Evolutionary conservation across 1,140 invertebrate species (phyloP), one percentile per base, ranked within the genome.

Genomic region (Acyrthosiphon pisum): DNA sequence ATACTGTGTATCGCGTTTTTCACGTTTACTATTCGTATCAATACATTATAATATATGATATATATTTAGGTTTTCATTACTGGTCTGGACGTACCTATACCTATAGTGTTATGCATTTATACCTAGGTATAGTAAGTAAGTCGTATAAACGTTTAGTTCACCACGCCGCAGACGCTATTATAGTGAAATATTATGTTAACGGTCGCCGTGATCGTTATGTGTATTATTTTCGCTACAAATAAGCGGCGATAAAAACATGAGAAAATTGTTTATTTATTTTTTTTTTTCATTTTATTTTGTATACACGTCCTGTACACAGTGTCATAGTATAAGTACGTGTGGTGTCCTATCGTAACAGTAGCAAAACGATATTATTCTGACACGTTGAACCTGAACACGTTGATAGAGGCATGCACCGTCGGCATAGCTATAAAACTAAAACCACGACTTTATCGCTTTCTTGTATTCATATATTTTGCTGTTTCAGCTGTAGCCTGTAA

Each of bases 371-470:
- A 30, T 30, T n/a, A 68, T 68, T 30, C 60, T 14, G 30, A 68
- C 60, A 68, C 60, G 60, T 68, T 87, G 2, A 87, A 48, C 44
- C 6, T 11, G 44, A 46, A 46, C 44, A 9, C 86, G 11, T 50
- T 22, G 30, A 48, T 30, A 46, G 60, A 68, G 30, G 60, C 60
- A 30, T 30, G 56, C 56, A 68, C 30, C 83, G 41, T 3, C 41
- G 83, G 81, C 23, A 4, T 88, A 1, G n/a, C 46, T 6, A 37
- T 88, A 88, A 88, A 88, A 88, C 46, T 30, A 88, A 50, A 35
- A 88, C 86, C 86, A 50, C 86, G 86, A 46, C 41, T 68, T 68
- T 68, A 68, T 68, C 60, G 60, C 60, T 68, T 68, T 68, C 60
- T 68, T 68, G 30, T 30, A n/a, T 37, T 37, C 30, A 9, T 6